Conservation (phyloP, 2,797 vertebrate species). For the Pteropus rufus region DNA sequence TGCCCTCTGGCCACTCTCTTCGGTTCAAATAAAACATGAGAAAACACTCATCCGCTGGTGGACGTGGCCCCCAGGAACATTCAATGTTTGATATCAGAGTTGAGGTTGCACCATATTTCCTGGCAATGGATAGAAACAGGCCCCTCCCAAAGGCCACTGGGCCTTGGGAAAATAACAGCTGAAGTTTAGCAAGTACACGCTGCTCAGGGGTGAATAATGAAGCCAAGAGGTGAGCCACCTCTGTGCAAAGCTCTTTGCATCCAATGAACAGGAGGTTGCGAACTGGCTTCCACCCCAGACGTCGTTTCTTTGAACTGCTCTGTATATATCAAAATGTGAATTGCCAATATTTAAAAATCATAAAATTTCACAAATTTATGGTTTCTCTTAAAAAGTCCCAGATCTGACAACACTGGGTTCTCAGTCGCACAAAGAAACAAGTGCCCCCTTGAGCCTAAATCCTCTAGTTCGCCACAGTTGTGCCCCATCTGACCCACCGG, state of each 20-base stretch:
- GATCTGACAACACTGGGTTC: not conserved
- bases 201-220: not conserved
- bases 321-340: not conserved
- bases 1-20: not conserved
- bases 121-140: not conserved
- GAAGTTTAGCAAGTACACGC: not conserved
- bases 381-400: not conserved
- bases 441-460: not conserved
- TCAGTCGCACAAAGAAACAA: not conserved
- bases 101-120: not conserved
- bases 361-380: not conserved
- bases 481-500: not conserved
- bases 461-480: not conserved
- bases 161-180: not conserved
- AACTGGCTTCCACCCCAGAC: not conserved
- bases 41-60: not conserved
- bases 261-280: not conserved
- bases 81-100: not conserved
- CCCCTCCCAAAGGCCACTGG: not conserved
- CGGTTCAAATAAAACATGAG: not conserved
- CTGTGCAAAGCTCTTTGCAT: not conserved
- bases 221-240: not conserved
- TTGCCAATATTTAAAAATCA: not conserved
- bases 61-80: not conserved
- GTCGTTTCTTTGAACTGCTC: not conserved